Base-by-base conservation (phyloP, 2,113 vertebrate genomes). In the Fulica atra region DNA sequence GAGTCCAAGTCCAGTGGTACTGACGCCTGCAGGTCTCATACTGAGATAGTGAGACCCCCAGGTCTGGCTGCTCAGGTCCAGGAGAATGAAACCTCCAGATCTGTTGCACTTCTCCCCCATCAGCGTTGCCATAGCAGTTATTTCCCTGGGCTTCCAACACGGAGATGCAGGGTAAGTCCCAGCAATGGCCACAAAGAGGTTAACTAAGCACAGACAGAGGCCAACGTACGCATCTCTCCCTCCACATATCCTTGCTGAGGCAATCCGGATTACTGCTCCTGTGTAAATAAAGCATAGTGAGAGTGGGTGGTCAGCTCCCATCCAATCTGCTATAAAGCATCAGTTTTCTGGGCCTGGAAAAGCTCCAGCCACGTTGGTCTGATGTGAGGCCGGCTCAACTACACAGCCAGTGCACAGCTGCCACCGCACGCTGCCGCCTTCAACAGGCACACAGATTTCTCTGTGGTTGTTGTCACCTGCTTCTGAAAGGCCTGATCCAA, bases 291-390 rank as follows among this genome's bases (percentile, higher is more conserved):
- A 91, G 72, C 78, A 15, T 8, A 28, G 78, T 16, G 54, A 94
- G 60, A n/a, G 78, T 79, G 83, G 79, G 83, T 91, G 79, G 83
- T 82, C 92, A 88, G 79, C 42, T 88, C 83, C 66, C 79, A 57
- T 31, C 48, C 72, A 31, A 28, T 68, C 36, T 68, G 33, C 80
- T 46, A 5, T 8, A 83, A 73, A 73, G 72, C 74, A 69, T 33
- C 42, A 12, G 24, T 50, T 82, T 76, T 78, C 78, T 51, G 54
- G 64, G 36, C 33, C 78, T 83, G 92, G 88, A 91, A 87, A 35
- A 51, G 2, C 83, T 79, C 88, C 83, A 63, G 65, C 61, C 72
- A 8, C 2, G 7, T 16, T 66, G 53, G 57, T 33, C 65, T 51
- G 82, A 51, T 35, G 23, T 2, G 59, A 51, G 71, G 33, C 11